phyloP scores from a whole-genome alignment of 2,888 invertebrate species.

The Amphipyra tragopoginis region DNA sequence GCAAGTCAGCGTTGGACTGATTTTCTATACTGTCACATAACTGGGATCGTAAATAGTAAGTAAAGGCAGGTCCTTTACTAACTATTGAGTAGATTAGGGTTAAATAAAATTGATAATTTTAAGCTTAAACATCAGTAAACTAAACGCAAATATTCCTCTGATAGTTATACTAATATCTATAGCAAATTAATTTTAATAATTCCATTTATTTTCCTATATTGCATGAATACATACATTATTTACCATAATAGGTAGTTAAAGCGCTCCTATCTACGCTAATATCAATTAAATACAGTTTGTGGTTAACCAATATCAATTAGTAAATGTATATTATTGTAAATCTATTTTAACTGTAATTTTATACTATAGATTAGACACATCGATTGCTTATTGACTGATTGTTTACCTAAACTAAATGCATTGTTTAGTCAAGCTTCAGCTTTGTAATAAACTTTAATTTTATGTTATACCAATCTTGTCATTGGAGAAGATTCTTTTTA shows the following conservation, averaged over 20 bases:
- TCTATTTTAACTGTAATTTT: slow-evolving; percentile 19
- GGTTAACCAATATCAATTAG: slow-evolving; percentile 37
- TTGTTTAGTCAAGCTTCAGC: too few relatives aligned
- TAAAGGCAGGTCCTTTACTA: too few relatives aligned
- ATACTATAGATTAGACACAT: slow-evolving; percentile 1
- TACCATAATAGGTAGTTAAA: slow-evolving; percentile 18
- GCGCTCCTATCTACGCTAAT: slow-evolving; percentile 22
- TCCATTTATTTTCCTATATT: slow-evolving; percentile 18
- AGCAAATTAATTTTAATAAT: slow-evolving; percentile 19
- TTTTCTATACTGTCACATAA: too few relatives aligned
- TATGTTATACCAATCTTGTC: too few relatives aligned
- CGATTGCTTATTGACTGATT: neutral
- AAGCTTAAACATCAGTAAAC: too few relatives aligned
- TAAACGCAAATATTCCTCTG: neutral
- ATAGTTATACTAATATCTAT: neutral
- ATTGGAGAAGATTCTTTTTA: too few relatives aligned
- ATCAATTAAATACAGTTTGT: slow-evolving; percentile 37
- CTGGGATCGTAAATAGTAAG: too few relatives aligned
- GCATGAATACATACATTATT: slow-evolving; percentile 23
- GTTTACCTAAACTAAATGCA: too few relatives aligned
- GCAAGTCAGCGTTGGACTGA: too few relatives aligned
- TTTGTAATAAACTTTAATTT: too few relatives aligned
- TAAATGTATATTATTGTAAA: slow-evolving; percentile 16
- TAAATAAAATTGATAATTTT: too few relatives aligned
- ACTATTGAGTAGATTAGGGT: too few relatives aligned